Percentiles rank a stretch among this genome's conserved stretches.
Conservation (phyloP, 2,797 vertebrate species). For the Tapirus indicus region DNA sequence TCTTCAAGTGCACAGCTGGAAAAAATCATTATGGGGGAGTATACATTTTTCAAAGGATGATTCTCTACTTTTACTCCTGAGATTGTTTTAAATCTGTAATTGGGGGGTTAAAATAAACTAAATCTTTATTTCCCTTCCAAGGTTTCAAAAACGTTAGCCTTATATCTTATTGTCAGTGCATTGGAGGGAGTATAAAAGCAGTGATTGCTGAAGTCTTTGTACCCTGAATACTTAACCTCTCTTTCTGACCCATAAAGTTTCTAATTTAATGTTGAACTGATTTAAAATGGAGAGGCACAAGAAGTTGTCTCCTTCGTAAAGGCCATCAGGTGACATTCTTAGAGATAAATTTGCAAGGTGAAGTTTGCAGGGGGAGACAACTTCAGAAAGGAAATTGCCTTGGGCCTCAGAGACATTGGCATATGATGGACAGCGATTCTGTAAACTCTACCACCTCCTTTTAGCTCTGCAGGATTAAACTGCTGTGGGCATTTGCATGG, state of each 20-base stretch:
- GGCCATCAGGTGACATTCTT: neutral
- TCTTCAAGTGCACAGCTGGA: neutral
- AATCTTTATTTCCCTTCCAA: neutral
- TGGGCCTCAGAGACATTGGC: neutral
- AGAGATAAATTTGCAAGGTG: neutral
- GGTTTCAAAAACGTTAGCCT: neutral
- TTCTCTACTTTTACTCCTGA: neutral
- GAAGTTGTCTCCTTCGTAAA: neutral
- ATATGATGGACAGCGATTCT: neutral
- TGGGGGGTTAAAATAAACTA: neutral
- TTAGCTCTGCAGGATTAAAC: neutral
- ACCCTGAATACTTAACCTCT: neutral
- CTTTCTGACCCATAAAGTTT: neutral
- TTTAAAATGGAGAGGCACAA: conserved; percentile 46
- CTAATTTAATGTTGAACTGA: conserved; percentile 45
- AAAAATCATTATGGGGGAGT: neutral
- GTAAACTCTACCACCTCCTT: neutral
- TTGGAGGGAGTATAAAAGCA: neutral
- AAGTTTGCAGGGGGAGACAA: neutral
- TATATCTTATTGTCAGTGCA: neutral
- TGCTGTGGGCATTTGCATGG: neutral
- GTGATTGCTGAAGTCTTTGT: neutral
- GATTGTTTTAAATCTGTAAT: conserved; percentile 11
- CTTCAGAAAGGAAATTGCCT: neutral
- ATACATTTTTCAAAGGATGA: neutral